Conservation (phyloP, 2,113 vertebrate genomes). For the Phoxinus phoxinus region DNA sequence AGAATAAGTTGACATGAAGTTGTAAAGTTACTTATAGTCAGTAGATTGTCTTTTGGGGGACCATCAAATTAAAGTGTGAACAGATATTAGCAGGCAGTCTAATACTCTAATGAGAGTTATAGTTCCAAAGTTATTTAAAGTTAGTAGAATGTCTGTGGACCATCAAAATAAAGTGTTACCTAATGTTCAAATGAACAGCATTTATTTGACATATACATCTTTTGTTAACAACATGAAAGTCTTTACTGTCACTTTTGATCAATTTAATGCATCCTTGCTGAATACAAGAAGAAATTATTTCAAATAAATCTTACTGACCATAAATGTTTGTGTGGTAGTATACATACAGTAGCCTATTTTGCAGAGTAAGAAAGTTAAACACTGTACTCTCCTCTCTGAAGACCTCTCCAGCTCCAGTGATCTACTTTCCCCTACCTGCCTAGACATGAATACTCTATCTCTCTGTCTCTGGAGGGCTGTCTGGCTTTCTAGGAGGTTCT, state of each 20-base stretch:
- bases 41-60: no score
- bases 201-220: no score
- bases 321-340: background rate
- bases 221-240: background rate
- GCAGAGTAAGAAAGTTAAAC: background rate
- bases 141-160: no score
- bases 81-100: no score
- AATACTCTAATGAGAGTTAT: no score
- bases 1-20: no score
- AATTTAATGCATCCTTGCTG: background rate
- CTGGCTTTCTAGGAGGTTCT: background rate
- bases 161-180: no score
- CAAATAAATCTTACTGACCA: background rate
- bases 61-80: no score
- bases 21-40: no score
- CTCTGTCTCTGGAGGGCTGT: background rate
- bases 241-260: background rate
- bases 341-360: background rate
- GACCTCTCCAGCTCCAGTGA: background rate
- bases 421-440: constrained; percentile 1
- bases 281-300: background rate
- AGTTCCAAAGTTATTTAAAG: no score
- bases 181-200: background rate
- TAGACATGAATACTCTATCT: constrained; percentile 15
- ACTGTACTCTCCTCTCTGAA: background rate